Evolutionary conservation across 2,797 vertebrate genomes (phyloP), one percentile per base, ranked within the genome.

Genomic region (Falco naumanni): DNA sequence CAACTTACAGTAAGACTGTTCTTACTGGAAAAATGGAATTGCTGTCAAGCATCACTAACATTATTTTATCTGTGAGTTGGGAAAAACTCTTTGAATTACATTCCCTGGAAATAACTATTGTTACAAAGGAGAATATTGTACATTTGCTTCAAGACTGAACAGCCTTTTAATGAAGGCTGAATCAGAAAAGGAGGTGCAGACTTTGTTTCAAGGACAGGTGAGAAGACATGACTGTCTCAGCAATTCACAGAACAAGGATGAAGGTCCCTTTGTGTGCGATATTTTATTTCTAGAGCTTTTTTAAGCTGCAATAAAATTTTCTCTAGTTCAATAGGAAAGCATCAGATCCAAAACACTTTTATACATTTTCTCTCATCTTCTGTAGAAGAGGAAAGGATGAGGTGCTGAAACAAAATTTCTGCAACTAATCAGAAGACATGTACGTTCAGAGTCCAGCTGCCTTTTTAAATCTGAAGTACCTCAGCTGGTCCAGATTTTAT

Each of bases 11-110:
- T 76, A 91, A 93, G 89, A 54, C 66, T 85, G 37, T 78, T 92
- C 87, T 92, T 87, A 65, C 65, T 84, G 91, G 87, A 95, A 94
- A 96, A 95, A 96, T 69, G 69, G 69, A 89, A 94, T 74, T 81
- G 87, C 94, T 93, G 93, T 93, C 92, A 96, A 94, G 92, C 84
- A 89, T 75, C 92, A 81, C 72, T 93, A 87, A 91, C 91, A 93
- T 81, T 89, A 94, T 93, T 96, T 94, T 95, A 91, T 91, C 82
- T 91, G 37, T 33, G 84, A 89, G 33, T 51, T 93, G 90, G 90
- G 91, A 92, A 96, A 94, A 89, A 84, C 75, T 89, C 79, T 78
- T 90, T 72, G 84, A 93, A 91, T 89, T 93, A 59, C 51, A 65
- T 22, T 86, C 82, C 43, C 83, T 88, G 76, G 92, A 96, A 96